Percentiles rank a stretch among this genome's conserved stretches.
phyloP scores from a whole-genome alignment of 2,797 vertebrate genomes.

The Rhinoraja longicauda region DNA sequence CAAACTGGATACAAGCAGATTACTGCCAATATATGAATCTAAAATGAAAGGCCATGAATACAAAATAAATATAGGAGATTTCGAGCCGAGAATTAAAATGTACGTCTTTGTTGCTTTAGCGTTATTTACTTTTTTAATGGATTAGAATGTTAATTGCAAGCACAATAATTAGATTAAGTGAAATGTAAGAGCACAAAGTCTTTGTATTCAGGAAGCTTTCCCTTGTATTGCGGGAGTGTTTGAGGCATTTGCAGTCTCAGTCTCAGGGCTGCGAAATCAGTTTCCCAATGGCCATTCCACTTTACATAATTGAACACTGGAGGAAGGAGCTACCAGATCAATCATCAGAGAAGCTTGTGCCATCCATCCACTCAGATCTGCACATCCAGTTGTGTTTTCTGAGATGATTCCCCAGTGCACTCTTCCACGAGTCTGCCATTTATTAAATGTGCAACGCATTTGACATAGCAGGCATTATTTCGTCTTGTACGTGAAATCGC shows the following conservation, averaged over 20 bases:
- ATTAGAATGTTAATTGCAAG: neutral
- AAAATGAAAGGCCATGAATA: neutral
- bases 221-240: neutral
- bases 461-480: neutral
- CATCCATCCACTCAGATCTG: neutral
- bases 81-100: neutral
- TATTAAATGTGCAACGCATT: neutral
- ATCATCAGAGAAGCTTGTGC: neutral
- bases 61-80: neutral
- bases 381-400: neutral
- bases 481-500: neutral
- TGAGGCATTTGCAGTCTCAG: neutral
- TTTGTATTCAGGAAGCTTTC: neutral
- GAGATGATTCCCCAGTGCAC: neutral
- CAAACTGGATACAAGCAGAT: neutral
- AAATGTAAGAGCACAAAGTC: neutral
- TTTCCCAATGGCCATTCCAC: neutral
- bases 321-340: neutral
- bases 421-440: neutral
- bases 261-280: neutral
- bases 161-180: neutral
- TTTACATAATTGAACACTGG: neutral
- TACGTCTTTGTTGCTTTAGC: neutral
- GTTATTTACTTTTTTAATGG: neutral
- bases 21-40: neutral